Percentiles rank a stretch among this genome's conserved stretches.
These are phyloP conservation scores for Apteryx mantelli DNA, from an alignment of 2,113 vertebrate species.

Conservation along the genomic window DNA sequence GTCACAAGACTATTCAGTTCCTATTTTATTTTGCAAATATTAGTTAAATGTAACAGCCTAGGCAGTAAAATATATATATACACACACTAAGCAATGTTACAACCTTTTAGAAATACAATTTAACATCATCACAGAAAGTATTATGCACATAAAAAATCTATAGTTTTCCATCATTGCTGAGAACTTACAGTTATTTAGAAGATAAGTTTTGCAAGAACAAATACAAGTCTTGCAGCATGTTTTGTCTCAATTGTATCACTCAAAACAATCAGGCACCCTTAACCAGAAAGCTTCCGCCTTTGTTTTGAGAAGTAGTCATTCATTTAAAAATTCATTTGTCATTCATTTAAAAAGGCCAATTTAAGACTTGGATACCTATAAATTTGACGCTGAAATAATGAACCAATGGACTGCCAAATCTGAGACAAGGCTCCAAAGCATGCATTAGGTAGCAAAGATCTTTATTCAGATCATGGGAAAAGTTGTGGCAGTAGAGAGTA, in stretches of 20 bases:
- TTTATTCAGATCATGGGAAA: background rate
- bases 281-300: background rate
- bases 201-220: background rate
- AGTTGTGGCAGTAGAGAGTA: background rate
- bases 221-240: background rate
- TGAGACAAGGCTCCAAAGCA: background rate
- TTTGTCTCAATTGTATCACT: background rate
- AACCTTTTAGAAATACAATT: background rate
- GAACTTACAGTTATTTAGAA: background rate
- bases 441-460: background rate
- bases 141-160: background rate
- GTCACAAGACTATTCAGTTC: background rate
- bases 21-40: background rate
- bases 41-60: background rate
- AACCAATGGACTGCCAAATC: background rate
- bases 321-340: background rate
- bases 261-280: slow-evolving; percentile 22
- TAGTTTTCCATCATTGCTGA: background rate
- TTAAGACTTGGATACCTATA: background rate
- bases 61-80: background rate
- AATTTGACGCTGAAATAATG: background rate
- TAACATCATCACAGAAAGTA: background rate
- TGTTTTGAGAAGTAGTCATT: slow-evolving; percentile 8
- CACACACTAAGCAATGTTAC: background rate
- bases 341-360: background rate